Base-by-base conservation (phyloP, 1,140 invertebrate genomes). In the Acromyrmex charruanus region DNA sequence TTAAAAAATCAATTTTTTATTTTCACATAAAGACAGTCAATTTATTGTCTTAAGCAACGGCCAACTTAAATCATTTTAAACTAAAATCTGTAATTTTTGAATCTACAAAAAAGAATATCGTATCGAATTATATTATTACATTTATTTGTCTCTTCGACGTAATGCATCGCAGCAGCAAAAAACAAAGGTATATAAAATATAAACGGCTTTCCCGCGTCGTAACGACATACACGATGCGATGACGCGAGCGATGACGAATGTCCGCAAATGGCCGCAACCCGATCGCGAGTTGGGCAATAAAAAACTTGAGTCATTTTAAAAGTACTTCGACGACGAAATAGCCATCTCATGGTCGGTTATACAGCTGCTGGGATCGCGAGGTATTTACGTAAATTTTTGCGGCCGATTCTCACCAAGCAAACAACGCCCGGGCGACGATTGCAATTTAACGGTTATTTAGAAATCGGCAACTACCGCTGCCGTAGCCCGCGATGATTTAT, bases 401-500 rank as follows among this genome's bases (percentile, higher is more conserved):
- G 72, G 80, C 66, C 44, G 51, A 65, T 18, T 61, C 55, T 9
- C 28, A 10, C 14, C 5, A 51, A 16, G 44, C 59, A 61, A 84
- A 68, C 65, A 77, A 77, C 80, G 58, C 88, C 55, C 39, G 66
- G 14, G n/a, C 25, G 59, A 25, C 80, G 74, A 85, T 85, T 77
- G 58, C 72, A 85, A 71, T 85, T 58, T 75, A 55, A 72, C 53
- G 87, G 77, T 74, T 75, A 89, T 87, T 86, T 66, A 51, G 77
- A 87, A 89, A 90, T 84, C 80, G 80, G 58, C 80, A 39, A 49
- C 39, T 61, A 21, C 53, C 39, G 68, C 51, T 53, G 66, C 49
- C 39, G 49, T 58, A 39, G n/a, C 16, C 49, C 6, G 16, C 68
- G 63, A 87, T 89, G 77, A 90, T 89, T 87, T 87, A 89, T 85